phyloP scores from a whole-genome alignment of 2,797 vertebrate species.

The Anabacerthia variegaticeps region DNA sequence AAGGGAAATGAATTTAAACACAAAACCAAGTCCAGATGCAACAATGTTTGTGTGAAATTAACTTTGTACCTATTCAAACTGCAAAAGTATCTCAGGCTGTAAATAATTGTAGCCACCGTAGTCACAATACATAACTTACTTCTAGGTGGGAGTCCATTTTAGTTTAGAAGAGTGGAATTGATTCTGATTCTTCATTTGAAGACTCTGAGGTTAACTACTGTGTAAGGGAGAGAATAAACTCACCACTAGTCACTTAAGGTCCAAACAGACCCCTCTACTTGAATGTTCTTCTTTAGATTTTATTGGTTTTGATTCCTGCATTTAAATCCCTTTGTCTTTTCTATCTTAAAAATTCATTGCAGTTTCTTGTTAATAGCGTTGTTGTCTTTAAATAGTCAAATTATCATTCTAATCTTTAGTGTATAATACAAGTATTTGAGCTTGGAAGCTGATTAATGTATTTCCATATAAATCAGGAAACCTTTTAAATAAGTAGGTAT shows the following conservation, averaged over 20 bases:
- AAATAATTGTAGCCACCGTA: neutral
- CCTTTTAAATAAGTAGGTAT: neutral
- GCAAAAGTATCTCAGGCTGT: neutral
- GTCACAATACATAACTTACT: neutral
- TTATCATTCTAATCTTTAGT: neutral
- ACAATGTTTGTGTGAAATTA: neutral
- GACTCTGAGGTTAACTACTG: neutral
- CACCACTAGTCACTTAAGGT: neutral
- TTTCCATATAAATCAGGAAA: slow-evolving; percentile 1
- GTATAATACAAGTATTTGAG: neutral
- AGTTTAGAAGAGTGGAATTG: neutral
- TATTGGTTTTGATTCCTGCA: neutral
- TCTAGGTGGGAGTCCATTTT: accelerated
- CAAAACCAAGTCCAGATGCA: neutral
- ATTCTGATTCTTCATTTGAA: neutral
- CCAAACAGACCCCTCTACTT: neutral
- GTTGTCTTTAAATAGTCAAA: neutral
- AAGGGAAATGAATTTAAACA: neutral
- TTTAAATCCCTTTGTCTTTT: neutral
- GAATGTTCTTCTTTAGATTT: neutral
- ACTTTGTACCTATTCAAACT: neutral
- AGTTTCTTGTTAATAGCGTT: neutral
- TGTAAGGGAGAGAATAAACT: neutral
- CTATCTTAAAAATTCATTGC: neutral
- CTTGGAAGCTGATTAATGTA: neutral